Percentiles rank a stretch among this genome's conserved stretches.
Conservation (phyloP, 2,888 invertebrate species). For the Pammene fasciana region DNA sequence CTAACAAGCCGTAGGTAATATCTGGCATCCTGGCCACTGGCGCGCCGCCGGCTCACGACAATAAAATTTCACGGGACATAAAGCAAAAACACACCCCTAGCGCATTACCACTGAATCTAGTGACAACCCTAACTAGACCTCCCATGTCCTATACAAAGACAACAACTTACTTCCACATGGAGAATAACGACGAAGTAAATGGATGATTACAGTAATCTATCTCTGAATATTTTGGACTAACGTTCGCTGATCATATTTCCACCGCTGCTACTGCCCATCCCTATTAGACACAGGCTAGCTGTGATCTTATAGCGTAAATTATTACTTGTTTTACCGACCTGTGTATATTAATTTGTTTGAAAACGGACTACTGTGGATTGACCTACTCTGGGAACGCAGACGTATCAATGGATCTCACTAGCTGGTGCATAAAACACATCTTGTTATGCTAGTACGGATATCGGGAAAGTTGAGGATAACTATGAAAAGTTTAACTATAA, state of each 20-base stretch:
- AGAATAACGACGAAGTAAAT: not conserved
- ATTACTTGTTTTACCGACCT: not conserved
- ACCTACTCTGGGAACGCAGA: slow-evolving; percentile 18
- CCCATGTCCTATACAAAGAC: slow-evolving; percentile 44
- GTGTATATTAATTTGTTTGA: not conserved
- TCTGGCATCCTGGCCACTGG: slow-evolving; percentile 49
- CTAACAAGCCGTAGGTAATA: slow-evolving; percentile 46
- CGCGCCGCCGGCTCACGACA: slow-evolving; percentile 64
- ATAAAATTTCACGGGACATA: slow-evolving; percentile 83
- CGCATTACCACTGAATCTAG: slow-evolving; percentile 71
- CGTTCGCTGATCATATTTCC: not conserved
- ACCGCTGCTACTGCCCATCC: not conserved
- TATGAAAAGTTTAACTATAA: slow-evolving; percentile 73
- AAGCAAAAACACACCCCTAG: slow-evolving; percentile 82
- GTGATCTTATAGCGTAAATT: not conserved
- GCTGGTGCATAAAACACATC: slow-evolving; percentile 69
- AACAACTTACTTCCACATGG: slow-evolving; percentile 34
- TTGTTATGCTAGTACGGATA: slow-evolving; percentile 75
- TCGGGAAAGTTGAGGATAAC: slow-evolving; percentile 73
- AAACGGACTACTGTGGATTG: not conserved
- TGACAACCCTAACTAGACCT: slow-evolving; percentile 63
- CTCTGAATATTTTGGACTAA: not conserved
- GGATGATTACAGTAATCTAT: not conserved
- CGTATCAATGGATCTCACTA: slow-evolving; percentile 50
- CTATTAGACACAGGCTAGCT: not conserved